A percentile compares a stretch with the other conserved stretches of the same genome.
Conservation (phyloP, 2,113 vertebrate species). For the Hemiprocne comata region DNA sequence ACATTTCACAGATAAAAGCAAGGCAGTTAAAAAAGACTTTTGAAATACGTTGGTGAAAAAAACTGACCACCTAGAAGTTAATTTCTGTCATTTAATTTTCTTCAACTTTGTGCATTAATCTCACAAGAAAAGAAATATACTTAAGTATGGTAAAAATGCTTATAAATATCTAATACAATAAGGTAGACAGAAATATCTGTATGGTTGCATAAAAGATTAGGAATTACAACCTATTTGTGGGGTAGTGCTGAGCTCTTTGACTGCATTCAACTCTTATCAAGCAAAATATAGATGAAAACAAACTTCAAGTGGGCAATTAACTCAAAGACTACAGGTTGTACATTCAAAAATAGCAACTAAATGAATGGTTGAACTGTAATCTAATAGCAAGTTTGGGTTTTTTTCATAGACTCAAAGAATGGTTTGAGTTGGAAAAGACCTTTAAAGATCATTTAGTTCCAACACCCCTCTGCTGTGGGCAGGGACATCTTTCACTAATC, state of each 20-base stretch:
- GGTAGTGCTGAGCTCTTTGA: neutral
- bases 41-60: neutral
- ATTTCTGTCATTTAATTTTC: neutral
- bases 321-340: neutral
- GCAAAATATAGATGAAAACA: neutral
- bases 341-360: neutral
- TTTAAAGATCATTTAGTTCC: neutral
- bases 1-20: neutral
- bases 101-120: neutral
- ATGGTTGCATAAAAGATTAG: neutral
- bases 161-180: neutral
- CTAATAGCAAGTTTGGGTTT: rapidly evolving
- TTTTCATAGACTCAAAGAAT: neutral
- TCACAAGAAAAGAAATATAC: neutral
- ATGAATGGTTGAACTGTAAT: neutral
- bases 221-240: neutral
- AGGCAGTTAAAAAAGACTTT: neutral
- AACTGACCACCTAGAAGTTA: neutral
- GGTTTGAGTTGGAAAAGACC: neutral
- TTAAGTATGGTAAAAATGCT: neutral
- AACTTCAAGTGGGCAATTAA: neutral
- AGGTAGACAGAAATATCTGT: neutral
- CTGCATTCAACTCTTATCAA: neutral
- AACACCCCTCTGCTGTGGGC: rapidly evolving
- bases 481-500: neutral